phyloP scores from a whole-genome alignment of 2,888 invertebrate genomes.

The Plusia festucae region DNA sequence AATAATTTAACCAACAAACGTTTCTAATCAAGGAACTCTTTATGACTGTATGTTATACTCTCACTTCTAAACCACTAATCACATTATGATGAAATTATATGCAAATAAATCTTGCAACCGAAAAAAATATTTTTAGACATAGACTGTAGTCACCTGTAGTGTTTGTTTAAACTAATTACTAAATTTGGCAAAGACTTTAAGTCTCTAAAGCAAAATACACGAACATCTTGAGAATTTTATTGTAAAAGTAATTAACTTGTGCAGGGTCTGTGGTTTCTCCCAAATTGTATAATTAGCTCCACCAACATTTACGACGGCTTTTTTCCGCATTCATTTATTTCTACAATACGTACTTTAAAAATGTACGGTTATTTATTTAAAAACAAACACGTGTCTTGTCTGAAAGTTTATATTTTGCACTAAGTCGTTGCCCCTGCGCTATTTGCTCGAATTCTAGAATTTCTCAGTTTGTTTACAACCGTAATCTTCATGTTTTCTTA shows the following conservation, averaged over 20 bases:
- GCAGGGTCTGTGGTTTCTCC: constrained; percentile 21
- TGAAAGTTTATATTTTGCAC: neutral
- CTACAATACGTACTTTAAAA: constrained; percentile 24
- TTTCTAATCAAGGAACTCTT: too few relatives aligned
- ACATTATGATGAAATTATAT: too few relatives aligned
- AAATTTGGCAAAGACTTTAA: neutral
- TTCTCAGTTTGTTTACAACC: neutral
- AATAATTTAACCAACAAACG: neutral
- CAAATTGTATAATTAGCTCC: constrained; percentile 36
- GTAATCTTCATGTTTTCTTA: too few relatives aligned
- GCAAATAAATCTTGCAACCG: too few relatives aligned
- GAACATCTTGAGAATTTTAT: constrained; percentile 12
- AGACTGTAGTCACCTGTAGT: too few relatives aligned
- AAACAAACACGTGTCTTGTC: neutral
- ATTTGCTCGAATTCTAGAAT: too few relatives aligned
- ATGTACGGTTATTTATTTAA: neutral
- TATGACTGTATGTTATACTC: too few relatives aligned
- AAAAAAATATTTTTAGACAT: too few relatives aligned
- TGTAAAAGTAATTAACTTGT: constrained; percentile 27
- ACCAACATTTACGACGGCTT: constrained; percentile 21
- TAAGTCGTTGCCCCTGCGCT: neutral
- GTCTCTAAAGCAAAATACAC: constrained; percentile 11
- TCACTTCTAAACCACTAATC: too few relatives aligned
- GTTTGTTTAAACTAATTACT: neutral
- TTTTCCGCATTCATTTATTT: constrained; percentile 32